A percentile compares a stretch with the other conserved stretches of the same genome.
Evolutionary conservation across 2,113 vertebrate genomes (phyloP).

Genomic region (Pterocles burchelli): DNA sequence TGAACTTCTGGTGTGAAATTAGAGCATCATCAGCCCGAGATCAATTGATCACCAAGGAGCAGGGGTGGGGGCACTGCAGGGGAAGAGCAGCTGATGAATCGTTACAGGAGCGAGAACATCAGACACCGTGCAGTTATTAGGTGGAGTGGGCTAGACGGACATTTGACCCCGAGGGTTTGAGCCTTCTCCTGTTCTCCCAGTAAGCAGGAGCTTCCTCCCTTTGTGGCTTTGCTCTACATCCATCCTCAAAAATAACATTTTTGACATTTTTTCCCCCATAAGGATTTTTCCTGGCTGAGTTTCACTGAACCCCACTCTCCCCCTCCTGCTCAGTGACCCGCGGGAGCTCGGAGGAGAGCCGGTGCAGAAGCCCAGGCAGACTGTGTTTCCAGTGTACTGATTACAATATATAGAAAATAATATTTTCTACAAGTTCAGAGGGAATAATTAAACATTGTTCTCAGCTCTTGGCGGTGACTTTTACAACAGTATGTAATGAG

Average conservation of each 20-base stretch:
- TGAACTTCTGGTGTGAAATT: background rate
- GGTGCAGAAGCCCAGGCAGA: background rate
- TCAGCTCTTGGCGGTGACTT: conserved; percentile 11
- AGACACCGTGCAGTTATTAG: background rate
- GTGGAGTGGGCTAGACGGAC: background rate
- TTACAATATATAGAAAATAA: conserved; percentile 24
- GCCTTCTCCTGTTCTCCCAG: background rate
- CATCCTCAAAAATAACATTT: background rate
- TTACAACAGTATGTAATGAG: background rate
- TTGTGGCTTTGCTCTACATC: background rate
- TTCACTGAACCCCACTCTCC: background rate
- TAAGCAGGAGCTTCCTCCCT: background rate
- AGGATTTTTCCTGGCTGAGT: background rate
- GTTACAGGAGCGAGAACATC: background rate
- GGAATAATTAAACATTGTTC: conserved; percentile 42
- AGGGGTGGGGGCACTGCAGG: background rate
- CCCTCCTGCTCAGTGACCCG: background rate
- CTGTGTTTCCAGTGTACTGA: background rate
- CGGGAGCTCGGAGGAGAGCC: background rate
- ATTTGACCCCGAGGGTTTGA: background rate
- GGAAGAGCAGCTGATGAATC: background rate
- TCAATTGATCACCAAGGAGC: accelerated
- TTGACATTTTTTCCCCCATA: background rate
- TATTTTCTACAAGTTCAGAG: conserved; percentile 55
- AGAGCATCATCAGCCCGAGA: background rate